Conservation (phyloP, 2,888 invertebrate species). For the Tetragnatha montana region DNA sequence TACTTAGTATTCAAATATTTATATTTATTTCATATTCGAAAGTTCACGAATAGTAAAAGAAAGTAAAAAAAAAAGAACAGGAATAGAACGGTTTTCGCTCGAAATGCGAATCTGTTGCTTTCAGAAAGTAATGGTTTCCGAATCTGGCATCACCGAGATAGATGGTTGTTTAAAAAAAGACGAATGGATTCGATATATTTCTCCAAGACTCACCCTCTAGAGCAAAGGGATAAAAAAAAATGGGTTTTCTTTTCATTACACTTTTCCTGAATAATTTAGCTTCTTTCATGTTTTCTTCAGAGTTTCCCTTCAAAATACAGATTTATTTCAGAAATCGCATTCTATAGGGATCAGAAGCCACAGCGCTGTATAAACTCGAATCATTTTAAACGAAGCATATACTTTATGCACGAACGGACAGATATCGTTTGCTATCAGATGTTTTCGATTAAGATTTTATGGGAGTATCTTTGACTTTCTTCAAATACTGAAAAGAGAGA, state of each 20-base stretch:
- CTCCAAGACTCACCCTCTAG: background rate
- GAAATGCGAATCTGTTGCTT: slow-evolving; percentile 54
- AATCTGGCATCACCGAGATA: slow-evolving; percentile 49
- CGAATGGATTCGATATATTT: slow-evolving; percentile 14
- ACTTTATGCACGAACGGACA: background rate
- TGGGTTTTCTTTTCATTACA: slow-evolving; percentile 42
- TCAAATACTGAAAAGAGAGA: no score
- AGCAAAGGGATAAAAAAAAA: slow-evolving; percentile 7
- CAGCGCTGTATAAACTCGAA: background rate
- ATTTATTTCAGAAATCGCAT: slow-evolving; percentile 22
- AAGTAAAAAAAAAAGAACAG: no score
- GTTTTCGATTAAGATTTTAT: slow-evolving; percentile 38
- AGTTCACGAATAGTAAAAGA: slow-evolving; percentile 7
- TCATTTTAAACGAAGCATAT: background rate
- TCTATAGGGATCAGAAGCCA: background rate
- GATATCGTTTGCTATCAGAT: slow-evolving; percentile 3
- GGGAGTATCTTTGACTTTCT: slow-evolving; percentile 23
- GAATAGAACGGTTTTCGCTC: slow-evolving; percentile 25
- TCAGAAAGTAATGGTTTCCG: slow-evolving; percentile 36
- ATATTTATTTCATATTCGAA: slow-evolving; percentile 45
- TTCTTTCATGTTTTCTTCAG: background rate
- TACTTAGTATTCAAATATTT: slow-evolving; percentile 27
- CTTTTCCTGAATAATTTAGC: slow-evolving; percentile 50
- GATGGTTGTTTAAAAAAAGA: slow-evolving; percentile 39
- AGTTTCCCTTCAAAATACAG: slow-evolving; percentile 4